Evolutionary conservation across 2,113 vertebrate genomes (phyloP).

Genomic region (Aplodontia rufa): DNA sequence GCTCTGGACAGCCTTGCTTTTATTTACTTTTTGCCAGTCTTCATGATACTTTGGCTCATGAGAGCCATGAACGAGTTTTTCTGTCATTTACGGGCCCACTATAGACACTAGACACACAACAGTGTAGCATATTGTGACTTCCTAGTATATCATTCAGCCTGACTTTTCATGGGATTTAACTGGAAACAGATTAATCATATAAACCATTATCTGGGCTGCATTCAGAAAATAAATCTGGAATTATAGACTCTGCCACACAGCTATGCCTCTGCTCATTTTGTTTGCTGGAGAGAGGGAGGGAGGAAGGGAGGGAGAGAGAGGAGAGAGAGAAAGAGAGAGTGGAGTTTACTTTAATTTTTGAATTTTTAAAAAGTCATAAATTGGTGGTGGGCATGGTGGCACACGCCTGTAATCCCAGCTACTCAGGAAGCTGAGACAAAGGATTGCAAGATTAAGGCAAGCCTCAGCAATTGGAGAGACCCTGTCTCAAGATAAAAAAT

Average conservation of each 20-base stretch:
- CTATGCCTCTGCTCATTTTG: neutral
- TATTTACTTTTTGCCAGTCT: neutral
- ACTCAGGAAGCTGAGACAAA: neutral
- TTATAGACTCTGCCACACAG: neutral
- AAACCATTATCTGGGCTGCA: neutral
- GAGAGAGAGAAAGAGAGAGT: too few species aligned
- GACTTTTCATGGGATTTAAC: neutral
- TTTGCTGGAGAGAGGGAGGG: neutral
- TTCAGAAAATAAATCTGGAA: neutral
- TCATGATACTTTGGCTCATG: neutral
- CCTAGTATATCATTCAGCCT: neutral
- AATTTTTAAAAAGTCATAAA: neutral
- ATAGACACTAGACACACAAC: neutral
- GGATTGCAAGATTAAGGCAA: neutral
- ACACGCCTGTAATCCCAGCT: neutral
- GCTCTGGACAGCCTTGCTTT: neutral
- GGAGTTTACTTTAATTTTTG: neutral
- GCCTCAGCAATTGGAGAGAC: neutral
- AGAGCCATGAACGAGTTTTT: neutral
- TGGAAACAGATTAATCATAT: neutral
- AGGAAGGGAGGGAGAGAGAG: too few species aligned
- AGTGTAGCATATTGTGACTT: neutral
- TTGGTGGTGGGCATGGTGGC: neutral
- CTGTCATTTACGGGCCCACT: neutral
- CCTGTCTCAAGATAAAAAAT: neutral